Evolutionary conservation across 2,888 invertebrate species (phyloP), one percentile per base, ranked within the genome.

Genomic region (Parapristionchus giblindavisi): DNA sequence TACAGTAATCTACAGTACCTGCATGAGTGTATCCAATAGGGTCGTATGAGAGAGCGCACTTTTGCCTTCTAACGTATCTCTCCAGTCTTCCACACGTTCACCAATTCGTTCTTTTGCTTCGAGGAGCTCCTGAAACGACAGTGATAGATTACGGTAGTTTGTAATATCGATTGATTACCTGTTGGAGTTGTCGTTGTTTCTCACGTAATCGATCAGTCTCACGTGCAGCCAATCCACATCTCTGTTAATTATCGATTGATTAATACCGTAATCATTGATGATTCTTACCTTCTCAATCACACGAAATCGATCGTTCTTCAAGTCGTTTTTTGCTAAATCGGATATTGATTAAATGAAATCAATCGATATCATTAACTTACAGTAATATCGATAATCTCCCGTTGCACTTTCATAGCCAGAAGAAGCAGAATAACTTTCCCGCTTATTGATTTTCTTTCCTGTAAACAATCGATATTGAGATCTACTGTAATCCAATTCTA

Each of bases 41-140:
- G 72, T 72, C 21, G 48, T 40, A 43, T 72, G 72, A 5, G 72
- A 72, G 21, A 72, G 72, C 24, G 58, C 58, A 48, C 58, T 40
- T 32, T 60, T 72, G 17, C 72, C 72, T 40, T 60, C 72, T 21
- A 70, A 27, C n/a, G 27, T 43, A 17, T 34, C 72, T 56, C 56
- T 71, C 72, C 72, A 72, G 29, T 58, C 60, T 34, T 72, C 72
- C 14, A 72, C 40, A 43, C 48, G 21, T 71, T 81, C 80, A 51
- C 81, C 83, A 54, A 91, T 90, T 70, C 90, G 89, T 75, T 88
- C 88, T 82, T 91, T 91, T 75, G 91, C 90, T 40, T 89, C 88
- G 6, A 24, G 43, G 1, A 72, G 43, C 21, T 72, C 72, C 72
- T 72, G 3, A 4, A 68, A 48, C n/a, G 27, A n/a, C 2, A 2